These are phyloP conservation scores for Lagria hirta DNA, from an alignment of 2,888 invertebrate genomes.

Conservation along the genomic window DNA sequence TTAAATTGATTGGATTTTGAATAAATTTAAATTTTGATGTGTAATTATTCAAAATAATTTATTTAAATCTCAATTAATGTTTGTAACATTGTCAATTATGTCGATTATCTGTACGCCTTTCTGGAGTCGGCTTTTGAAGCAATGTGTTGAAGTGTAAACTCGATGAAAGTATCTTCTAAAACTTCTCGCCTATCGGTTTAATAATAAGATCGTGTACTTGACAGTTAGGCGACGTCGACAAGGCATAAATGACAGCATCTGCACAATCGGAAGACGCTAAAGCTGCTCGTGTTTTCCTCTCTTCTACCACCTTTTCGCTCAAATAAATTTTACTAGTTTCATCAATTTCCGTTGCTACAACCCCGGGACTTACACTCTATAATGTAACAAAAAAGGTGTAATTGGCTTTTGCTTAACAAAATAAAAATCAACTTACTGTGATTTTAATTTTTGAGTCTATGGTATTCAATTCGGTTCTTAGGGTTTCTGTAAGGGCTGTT, in stretches of 20 bases:
- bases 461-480: conserved; percentile 3
- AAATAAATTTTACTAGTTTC: conserved; percentile 12
- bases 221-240: conserved; percentile 10
- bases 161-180: no score
- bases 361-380: conserved; percentile 9
- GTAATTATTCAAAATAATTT: no score
- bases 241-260: conserved; percentile 12
- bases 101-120: no score
- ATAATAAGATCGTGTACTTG: conserved; percentile 16
- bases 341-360: conserved; percentile 11
- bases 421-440: conserved; percentile 1
- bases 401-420: neutral
- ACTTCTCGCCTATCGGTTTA: conserved; percentile 11
- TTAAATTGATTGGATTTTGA: no score
- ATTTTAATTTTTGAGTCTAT: conserved; percentile 6
- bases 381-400: neutral
- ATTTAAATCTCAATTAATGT: no score
- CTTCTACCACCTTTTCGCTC: conserved; percentile 4
- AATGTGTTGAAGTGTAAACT: no score
- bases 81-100: no score
- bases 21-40: no score
- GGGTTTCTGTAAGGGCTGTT: conserved; percentile 5
- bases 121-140: no score
- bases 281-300: conserved; percentile 6
- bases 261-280: conserved; percentile 11